phyloP scores from a whole-genome alignment of 1,140 invertebrate species.

The Zaprionus camerounensis region DNA sequence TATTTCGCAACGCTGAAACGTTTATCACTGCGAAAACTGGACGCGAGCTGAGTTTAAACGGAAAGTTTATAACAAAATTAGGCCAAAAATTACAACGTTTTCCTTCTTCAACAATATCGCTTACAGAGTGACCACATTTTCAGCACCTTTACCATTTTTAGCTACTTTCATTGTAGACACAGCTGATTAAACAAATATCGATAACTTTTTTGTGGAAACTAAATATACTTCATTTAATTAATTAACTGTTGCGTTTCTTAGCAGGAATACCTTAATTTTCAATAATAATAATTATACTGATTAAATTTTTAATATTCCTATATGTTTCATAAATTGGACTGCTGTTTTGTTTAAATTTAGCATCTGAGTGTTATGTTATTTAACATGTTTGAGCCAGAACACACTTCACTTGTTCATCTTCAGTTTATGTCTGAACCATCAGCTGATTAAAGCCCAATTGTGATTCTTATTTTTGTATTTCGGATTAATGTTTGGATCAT shows the following conservation, averaged over 20 bases:
- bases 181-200: constrained; percentile 5
- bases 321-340: neutral
- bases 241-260: too few relatives aligned
- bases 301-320: neutral
- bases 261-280: too few relatives aligned
- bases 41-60: constrained; percentile 8
- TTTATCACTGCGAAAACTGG: constrained; percentile 10
- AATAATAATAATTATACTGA: too few relatives aligned
- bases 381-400: too few relatives aligned
- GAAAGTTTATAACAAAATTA: constrained; percentile 35
- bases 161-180: neutral
- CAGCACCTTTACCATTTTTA: neutral
- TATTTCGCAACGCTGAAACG: constrained; percentile 8
- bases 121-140: constrained; percentile 5
- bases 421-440: neutral
- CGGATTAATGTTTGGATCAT: neutral
- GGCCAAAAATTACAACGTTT: constrained; percentile 32
- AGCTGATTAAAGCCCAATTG: constrained; percentile 12
- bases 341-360: too few relatives aligned
- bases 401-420: neutral
- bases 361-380: too few relatives aligned
- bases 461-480: neutral
- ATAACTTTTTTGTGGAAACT: neutral
- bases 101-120: constrained; percentile 19
- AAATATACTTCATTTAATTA: too few relatives aligned